Base-by-base conservation (phyloP, 92 coral and sea anemone genomes). In the Phenganax subtilis region DNA sequence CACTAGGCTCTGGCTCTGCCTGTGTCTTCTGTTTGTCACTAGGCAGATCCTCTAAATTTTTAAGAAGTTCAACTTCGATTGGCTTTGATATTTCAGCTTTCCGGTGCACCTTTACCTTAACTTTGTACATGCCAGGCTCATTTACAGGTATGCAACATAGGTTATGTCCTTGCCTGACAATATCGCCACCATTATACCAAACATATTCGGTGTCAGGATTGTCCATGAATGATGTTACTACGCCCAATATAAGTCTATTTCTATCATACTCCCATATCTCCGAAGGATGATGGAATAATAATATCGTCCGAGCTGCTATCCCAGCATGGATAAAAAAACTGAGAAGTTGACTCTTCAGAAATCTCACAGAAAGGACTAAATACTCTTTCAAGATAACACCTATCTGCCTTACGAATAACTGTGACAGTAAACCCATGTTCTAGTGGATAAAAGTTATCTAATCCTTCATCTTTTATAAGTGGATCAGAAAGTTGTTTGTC, bases 221-320 rank as follows among this genome's bases (percentile, higher is more conserved):
- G 59, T 57, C 60, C 77, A 85, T 85, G 71, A 84, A 88, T 3
- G 88, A 86, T 28, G 91, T 81, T 3, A 90, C 89, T 15, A 90
- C 88, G 20, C 85, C 91, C 55, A 88, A 59, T 11, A 86, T 74
- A 6, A 88, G 84, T 65, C 62, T 55, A 16, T 83, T 73, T 1
- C 56, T 77, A 58, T 88, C 93, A 71, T 88, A 90, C 11, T 88
- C 91, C 91, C 89, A 90, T 6, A 90, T 67, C 76, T 90, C 89
- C 1, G 89, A 88, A 2, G 90, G 89, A 25, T 77, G 84, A 57
- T 88, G 91, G 91, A 6, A 88, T 28, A 68, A 88, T 86, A 60
- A 85, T 64, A 64, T 64, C 30, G 29, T 64, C 37, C 12, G 70
- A 64, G 70, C 70, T 64, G 70, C 17, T 64, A 64, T 64, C 70